phyloP scores from a whole-genome alignment of 2,888 invertebrate genomes.

The Meliscaeva auricollis region DNA sequence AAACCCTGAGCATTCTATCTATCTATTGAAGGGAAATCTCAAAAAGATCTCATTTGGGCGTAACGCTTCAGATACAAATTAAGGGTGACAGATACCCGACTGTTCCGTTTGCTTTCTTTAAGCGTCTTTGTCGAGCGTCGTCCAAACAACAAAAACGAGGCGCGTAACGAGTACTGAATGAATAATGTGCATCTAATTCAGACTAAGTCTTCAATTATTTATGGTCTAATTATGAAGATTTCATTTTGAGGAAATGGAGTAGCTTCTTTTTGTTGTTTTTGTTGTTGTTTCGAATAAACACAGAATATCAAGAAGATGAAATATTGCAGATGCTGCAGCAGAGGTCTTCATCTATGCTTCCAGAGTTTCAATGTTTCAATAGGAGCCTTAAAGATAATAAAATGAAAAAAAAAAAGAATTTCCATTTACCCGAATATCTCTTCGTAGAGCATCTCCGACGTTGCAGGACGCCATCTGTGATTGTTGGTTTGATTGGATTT shows the following conservation, averaged over 20 bases:
- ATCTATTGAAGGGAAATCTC: constrained; percentile 26
- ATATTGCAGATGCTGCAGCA: constrained; percentile 18
- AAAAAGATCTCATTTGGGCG: constrained; percentile 46
- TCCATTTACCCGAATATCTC: constrained; percentile 68
- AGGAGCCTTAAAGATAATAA: not conserved
- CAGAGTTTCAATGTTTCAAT: not conserved
- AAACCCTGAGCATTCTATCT: not conserved
- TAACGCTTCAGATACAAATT: constrained; percentile 61
- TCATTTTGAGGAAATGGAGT: constrained; percentile 37
- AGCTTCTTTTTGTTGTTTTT: not conserved
- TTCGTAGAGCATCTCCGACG: constrained; percentile 55
- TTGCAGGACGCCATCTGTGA: constrained; percentile 51
- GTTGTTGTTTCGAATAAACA: not conserved
- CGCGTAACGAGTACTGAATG: constrained; percentile 54
- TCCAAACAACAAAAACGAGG: constrained; percentile 11
- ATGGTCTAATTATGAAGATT: constrained; percentile 72
- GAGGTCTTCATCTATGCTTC: constrained; percentile 28
- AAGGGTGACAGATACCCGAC: constrained; percentile 62
- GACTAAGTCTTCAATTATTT: constrained; percentile 73
- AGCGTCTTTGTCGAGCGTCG: not conserved
- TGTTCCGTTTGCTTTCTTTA: constrained; percentile 42
- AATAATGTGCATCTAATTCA: constrained; percentile 71
- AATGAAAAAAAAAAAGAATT: not conserved
- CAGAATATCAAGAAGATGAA: constrained; percentile 12
- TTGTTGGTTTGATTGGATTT: constrained; percentile 49